Evolutionary conservation across 2,113 vertebrate genomes (phyloP).

Genomic region (Bufo gargarizans): DNA sequence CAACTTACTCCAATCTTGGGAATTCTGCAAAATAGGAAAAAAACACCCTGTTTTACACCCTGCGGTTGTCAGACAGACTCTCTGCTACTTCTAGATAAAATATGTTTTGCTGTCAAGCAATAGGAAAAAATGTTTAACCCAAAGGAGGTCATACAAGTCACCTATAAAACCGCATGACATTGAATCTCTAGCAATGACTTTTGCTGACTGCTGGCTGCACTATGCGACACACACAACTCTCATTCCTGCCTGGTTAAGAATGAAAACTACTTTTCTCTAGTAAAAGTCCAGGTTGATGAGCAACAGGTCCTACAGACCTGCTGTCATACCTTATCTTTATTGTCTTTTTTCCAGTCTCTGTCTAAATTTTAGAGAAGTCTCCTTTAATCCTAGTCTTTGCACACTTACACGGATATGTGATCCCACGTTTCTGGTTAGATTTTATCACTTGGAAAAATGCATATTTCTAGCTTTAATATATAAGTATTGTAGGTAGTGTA

Average conservation of each 20-base stretch:
- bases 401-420: constrained; percentile 79
- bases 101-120: constrained; percentile 50
- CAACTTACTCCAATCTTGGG: neutral
- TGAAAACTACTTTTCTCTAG: constrained; percentile 60
- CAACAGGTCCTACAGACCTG: constrained; percentile 67
- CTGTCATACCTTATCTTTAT: constrained; percentile 92
- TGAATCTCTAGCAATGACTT: constrained; percentile 22
- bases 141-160: constrained; percentile 37
- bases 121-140: constrained; percentile 15
- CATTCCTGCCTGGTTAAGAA: neutral
- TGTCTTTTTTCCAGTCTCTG: constrained; percentile 83
- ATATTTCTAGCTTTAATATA: neutral
- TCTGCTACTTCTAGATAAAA: neutral
- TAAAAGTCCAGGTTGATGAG: constrained; percentile 72
- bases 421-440: constrained; percentile 35
- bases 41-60: neutral
- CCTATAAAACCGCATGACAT: constrained; percentile 41
- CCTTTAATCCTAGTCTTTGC: constrained; percentile 79
- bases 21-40: constrained; percentile 27
- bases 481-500: neutral
- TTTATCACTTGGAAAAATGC: neutral
- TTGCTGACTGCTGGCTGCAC: neutral
- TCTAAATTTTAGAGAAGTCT: constrained; percentile 76
- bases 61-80: neutral
- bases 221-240: constrained; percentile 15